Base-by-base conservation (phyloP, 2,113 vertebrate species). In the Hylia prasina region DNA sequence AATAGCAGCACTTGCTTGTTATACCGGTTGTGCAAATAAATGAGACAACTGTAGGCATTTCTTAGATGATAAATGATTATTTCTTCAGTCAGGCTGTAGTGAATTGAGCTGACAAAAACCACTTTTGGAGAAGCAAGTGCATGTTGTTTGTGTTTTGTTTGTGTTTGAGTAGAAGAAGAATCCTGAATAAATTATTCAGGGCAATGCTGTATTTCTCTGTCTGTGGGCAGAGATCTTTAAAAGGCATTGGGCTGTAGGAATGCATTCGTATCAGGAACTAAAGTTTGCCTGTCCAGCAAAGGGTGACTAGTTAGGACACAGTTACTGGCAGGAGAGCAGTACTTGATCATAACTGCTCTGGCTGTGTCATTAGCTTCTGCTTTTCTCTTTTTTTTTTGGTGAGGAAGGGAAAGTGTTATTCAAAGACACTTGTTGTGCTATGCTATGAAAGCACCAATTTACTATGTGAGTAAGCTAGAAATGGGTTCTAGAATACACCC, bases 201-300 rank as follows among this genome's bases (percentile, higher is more conserved):
- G 20, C 35, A n/a, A 39, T 76, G 39, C 31, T 80, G 13, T n/a
- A 3, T 45, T 68, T 76, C 37, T 35, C 42, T 79, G 48, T 68
- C 61, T 54, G 25, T 33, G 39, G 13, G 42, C 63, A 76, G 71
- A 40, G 56, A 50, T 69, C 21, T 89, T 71, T 53, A 50, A 70
- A 90, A 91, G 33, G 15, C 17, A 22, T 75, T 2, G 0, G 31
- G 27, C 42, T 71, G 35, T 33, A 90, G 37, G 28, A 65, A 50
- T 0, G 0, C 6, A 9, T 65, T 70, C 7, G 6, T 57, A 3
- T 28, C 21, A 76, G 33, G 44, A 89, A 20, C 21, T 51, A 17
- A 82, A 80, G 15, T 15, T 73, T 91, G 10, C 14, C 28, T 80
- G 68, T 35, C n/a, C 37, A 76, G 23, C 20, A 24, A 35, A 83